Evolutionary conservation across 2,888 invertebrate species (phyloP), one percentile per base, ranked within the genome.

Genomic region (Patella pellucida): DNA sequence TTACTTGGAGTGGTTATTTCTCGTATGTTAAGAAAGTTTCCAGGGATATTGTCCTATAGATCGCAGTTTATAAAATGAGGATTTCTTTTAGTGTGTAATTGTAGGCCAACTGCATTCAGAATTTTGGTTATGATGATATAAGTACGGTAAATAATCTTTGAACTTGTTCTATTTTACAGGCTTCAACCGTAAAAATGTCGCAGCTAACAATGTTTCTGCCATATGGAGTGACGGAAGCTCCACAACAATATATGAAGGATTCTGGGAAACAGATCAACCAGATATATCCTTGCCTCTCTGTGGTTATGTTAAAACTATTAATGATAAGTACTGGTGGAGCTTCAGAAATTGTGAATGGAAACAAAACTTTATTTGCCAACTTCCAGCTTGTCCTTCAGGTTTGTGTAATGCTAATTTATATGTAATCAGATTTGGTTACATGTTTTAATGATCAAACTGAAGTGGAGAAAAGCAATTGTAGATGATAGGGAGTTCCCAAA

Each of bases 341-440:
- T 52, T 76, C 12, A 74, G 74, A 14, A 62, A 75, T 11, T 82
- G 82, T 78, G 80, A 81, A 52, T 50, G 56, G 69, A 76, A 77
- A 69, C 76, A 71, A 50, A 31, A 50, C 15, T 83, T 81, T 54
- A 67, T 83, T n/a, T 82, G 81, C 71, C 70, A 79, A 69, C n/a
- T 75, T 7, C 31, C 72, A 14, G 80, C 79, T 1, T 82, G 81
- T 72, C 72, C 78, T 19, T 23, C 69, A 76, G 82, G 82, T 82
- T 56, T 23, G 69, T 41, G 14, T 52, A n/a, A 16, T 27, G 23
- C 67, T 51, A 12, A 19, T 52, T 27, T 51, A 19, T 14, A 52
- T 50, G 12, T 27, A 1, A 52, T 52, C 9, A 15, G 23, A 31
- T 31, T 4, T 31, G 31, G 31, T 31, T 31, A 27, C 27, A 27